Percentiles rank a stretch among this genome's conserved stretches.
Conservation (phyloP, 2,888 invertebrate species). For the Melitaea athalia region DNA sequence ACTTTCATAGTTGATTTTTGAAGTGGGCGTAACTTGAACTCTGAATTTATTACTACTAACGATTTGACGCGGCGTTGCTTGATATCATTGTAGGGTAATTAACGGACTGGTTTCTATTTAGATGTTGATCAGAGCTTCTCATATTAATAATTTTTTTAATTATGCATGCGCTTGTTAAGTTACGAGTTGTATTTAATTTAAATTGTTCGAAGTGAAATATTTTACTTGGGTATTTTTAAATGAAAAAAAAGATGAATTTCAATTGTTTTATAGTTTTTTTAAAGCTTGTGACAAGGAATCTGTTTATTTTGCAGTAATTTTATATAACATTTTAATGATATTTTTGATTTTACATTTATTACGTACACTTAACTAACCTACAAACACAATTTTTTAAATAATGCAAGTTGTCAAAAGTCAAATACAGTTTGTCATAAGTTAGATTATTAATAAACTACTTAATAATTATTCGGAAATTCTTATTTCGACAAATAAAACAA, state of each 20-base stretch:
- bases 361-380: no score
- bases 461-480: no score
- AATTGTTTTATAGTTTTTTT: neutral
- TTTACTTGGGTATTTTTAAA: neutral
- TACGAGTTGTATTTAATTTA: slow-evolving; percentile 2
- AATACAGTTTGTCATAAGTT: no score
- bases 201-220: neutral
- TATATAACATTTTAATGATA: no score
- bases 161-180: slow-evolving; percentile 17
- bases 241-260: neutral
- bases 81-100: slow-evolving; percentile 23
- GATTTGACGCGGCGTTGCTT: slow-evolving; percentile 26
- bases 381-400: no score
- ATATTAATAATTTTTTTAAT: slow-evolving; percentile 8
- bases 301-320: no score
- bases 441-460: no score
- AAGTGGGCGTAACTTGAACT: slow-evolving; percentile 37
- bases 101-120: slow-evolving; percentile 20
- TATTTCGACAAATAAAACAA: no score
- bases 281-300: no score
- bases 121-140: slow-evolving; percentile 7
- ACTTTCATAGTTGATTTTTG: slow-evolving; percentile 51
- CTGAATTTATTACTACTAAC: slow-evolving; percentile 32
- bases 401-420: no score
- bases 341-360: no score